Evolutionary conservation across 92 coral and sea anemone genomes (phyloP).

Genomic region (Heliopora coerulea): DNA sequence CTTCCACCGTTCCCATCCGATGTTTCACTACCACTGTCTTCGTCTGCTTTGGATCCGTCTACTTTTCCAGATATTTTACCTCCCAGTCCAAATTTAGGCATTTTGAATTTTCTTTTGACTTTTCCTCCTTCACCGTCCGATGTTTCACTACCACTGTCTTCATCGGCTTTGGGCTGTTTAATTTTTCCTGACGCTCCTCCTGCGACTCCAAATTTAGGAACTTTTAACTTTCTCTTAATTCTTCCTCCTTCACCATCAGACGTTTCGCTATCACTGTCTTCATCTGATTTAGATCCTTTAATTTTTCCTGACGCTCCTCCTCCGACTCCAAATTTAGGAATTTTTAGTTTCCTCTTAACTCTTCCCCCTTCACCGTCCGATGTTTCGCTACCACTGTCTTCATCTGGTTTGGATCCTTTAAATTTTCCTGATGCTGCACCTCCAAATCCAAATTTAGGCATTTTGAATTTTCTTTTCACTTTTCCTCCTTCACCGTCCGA

Average conservation of each 20-base stretch:
- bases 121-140: conserved; percentile 32
- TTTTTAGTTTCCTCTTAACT: conserved; percentile 10
- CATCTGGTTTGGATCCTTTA: neutral
- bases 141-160: conserved; percentile 32
- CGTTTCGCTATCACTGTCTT: conserved; percentile 30
- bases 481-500: conserved; percentile 35
- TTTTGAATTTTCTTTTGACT: conserved; percentile 25
- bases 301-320: conserved; percentile 7
- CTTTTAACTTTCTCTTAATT: conserved; percentile 35
- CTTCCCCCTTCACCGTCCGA: conserved; percentile 32
- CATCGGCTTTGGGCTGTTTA: conserved; percentile 27
- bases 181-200: conserved; percentile 5
- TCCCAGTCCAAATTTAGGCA: conserved; percentile 13
- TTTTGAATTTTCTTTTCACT: conserved; percentile 6
- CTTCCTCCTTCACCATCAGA: conserved; percentile 39
- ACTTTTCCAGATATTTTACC: conserved; percentile 4
- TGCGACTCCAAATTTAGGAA: conserved; percentile 11
- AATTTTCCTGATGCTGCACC: neutral
- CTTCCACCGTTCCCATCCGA: conserved; percentile 33
- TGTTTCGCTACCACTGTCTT: conserved; percentile 23
- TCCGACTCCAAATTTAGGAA: conserved; percentile 13
- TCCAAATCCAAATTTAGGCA: neutral
- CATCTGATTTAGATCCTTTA: conserved; percentile 15
- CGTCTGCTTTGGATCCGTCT: conserved; percentile 17
- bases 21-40: conserved; percentile 26